phyloP scores from a whole-genome alignment of 2,888 invertebrate species.

The Sinopyrophorus schimmeli region DNA sequence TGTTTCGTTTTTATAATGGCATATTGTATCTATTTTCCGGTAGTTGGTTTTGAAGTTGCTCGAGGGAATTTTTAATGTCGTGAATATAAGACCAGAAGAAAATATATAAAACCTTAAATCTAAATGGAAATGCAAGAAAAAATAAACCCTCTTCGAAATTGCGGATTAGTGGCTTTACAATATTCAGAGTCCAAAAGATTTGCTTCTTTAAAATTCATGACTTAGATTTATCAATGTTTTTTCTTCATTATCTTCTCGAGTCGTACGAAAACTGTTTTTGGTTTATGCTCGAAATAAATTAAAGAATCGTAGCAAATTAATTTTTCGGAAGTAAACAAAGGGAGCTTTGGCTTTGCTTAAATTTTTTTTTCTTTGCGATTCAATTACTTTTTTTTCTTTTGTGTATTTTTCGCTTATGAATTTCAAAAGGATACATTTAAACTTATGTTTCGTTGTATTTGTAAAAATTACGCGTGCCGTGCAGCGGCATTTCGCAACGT shows the following conservation, averaged over 20 bases:
- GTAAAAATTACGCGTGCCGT: no score
- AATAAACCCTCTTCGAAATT: constrained; percentile 27
- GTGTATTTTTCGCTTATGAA: no score
- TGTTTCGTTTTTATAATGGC: constrained; percentile 29
- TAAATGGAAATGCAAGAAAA: constrained; percentile 30
- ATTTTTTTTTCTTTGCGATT: no score
- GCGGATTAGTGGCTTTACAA: constrained; percentile 33
- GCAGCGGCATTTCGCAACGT: no score
- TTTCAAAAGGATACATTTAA: no score
- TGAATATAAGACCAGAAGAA: constrained; percentile 21
- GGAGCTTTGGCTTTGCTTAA: no score
- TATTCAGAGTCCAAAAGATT: constrained; percentile 27
- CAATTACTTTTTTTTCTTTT: no score
- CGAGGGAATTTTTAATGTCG: constrained; percentile 28
- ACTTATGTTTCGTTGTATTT: no score
- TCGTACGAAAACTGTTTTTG: constrained; percentile 21
- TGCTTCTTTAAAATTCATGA: constrained; percentile 30
- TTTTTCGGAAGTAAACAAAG: no score
- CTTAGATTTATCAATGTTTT: constrained; percentile 29
- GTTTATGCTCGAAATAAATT: constrained; percentile 16
- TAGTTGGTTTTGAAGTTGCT: constrained; percentile 28
- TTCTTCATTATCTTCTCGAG: constrained; percentile 27
- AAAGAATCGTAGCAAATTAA: neutral
- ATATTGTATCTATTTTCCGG: constrained; percentile 30
- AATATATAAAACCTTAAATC: constrained; percentile 29